phyloP scores from a whole-genome alignment of 2,888 invertebrate species.

The Chorisops tibialis region DNA sequence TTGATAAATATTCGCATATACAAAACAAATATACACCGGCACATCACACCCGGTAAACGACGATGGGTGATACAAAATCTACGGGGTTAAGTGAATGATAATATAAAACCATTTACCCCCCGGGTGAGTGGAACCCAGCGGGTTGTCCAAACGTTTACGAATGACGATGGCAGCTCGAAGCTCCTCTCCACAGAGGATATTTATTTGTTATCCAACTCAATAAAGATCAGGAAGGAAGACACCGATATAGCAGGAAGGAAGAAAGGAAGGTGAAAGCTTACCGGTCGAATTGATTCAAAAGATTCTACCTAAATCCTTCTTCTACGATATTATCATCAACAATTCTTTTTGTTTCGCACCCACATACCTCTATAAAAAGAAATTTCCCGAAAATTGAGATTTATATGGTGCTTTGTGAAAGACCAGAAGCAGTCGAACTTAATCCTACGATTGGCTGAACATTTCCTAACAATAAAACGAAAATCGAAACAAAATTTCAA shows the following conservation, averaged over 20 bases:
- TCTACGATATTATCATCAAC: not conserved
- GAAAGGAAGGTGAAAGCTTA: conserved; percentile 21
- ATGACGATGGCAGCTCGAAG: conserved; percentile 2
- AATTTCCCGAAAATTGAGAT: not conserved
- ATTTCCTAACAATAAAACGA: conserved; percentile 16
- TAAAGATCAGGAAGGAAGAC: conserved; percentile 39
- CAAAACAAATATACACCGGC: conserved; percentile 5
- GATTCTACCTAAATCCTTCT: conserved; percentile 2
- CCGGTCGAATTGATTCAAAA: not conserved
- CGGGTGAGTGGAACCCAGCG: conserved; percentile 35
- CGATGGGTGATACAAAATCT: conserved; percentile 19
- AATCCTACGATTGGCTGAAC: conserved; percentile 23
- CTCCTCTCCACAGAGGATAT: conserved; percentile 21
- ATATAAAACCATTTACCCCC: conserved; percentile 35
- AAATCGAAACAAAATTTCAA: not conserved
- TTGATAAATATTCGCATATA: conserved; percentile 3
- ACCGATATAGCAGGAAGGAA: conserved; percentile 35
- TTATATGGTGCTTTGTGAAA: not conserved
- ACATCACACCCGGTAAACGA: conserved; percentile 12
- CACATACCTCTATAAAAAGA: not conserved
- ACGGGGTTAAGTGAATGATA: conserved; percentile 28
- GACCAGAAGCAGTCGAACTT: conserved; percentile 14
- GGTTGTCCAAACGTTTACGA: conserved; percentile 27
- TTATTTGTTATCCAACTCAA: conserved; percentile 35
- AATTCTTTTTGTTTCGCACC: not conserved